Conservation (phyloP, 2,797 vertebrate species). For the Trematomus bernacchii region DNA sequence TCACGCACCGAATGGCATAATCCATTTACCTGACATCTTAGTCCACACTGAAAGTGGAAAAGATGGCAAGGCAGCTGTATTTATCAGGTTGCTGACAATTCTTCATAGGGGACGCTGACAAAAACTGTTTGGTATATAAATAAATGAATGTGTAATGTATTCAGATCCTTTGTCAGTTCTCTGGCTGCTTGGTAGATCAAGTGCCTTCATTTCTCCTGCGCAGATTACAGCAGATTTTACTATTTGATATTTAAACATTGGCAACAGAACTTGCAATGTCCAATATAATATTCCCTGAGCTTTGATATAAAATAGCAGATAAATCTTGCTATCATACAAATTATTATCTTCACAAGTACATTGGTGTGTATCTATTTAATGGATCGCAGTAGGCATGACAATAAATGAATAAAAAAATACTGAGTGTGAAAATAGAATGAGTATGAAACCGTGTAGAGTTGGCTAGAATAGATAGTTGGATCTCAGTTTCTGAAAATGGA, state of each 20-base stretch:
- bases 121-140: constrained; percentile 21
- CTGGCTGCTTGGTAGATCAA: constrained; percentile 36
- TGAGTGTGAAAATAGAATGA: background rate
- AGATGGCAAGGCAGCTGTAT: constrained; percentile 21
- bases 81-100: constrained; percentile 20
- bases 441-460: background rate
- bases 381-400: background rate
- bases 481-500: constrained; percentile 4
- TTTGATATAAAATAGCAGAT: background rate
- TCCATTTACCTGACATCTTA: constrained; percentile 66
- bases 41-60: constrained; percentile 38
- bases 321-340: background rate
- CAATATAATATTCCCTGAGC: background rate
- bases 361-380: background rate
- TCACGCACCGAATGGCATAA: constrained; percentile 42
- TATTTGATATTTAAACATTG: constrained; percentile 19
- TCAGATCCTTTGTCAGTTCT: constrained; percentile 34
- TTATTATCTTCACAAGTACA: background rate
- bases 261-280: constrained; percentile 11
- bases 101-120: constrained; percentile 28
- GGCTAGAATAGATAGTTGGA: constrained; percentile 11
- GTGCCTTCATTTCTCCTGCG: constrained; percentile 26
- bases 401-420: background rate
- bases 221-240: constrained; percentile 21
- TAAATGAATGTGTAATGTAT: constrained; percentile 39